Conservation (phyloP, 2,113 vertebrate genomes). For the Daphoenositta chrysoptera region DNA sequence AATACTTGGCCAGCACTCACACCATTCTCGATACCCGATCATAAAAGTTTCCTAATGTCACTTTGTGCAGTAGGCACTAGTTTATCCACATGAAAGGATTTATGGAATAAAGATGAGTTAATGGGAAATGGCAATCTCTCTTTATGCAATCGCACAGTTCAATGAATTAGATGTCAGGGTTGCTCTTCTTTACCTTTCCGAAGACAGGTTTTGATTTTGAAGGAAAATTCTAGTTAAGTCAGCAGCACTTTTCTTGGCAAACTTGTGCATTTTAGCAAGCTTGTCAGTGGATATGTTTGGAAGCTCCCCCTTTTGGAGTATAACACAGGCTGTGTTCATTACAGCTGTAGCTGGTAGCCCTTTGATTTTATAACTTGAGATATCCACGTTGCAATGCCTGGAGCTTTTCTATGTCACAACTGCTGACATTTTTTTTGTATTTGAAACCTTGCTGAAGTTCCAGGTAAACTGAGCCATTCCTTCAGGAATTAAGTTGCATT, state of each 20-base stretch:
- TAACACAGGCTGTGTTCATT: background rate
- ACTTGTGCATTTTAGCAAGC: background rate
- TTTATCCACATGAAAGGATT: background rate
- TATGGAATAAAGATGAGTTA: background rate
- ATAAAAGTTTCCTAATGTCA: background rate
- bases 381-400: background rate
- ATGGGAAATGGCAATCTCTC: background rate
- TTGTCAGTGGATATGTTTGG: background rate
- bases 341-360: background rate
- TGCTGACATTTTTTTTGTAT: background rate
- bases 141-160: background rate
- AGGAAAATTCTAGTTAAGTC: background rate
- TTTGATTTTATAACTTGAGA: background rate
- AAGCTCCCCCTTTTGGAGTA: background rate
- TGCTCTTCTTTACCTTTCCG: background rate
- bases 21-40: background rate
- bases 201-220: background rate
- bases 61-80: background rate
- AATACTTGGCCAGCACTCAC: background rate
- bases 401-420: background rate
- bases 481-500: background rate
- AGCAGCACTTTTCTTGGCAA: background rate
- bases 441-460: background rate
- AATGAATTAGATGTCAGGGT: background rate
- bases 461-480: background rate